phyloP scores from a whole-genome alignment of 2,888 invertebrate species.

The Opisthograptis luteolata region DNA sequence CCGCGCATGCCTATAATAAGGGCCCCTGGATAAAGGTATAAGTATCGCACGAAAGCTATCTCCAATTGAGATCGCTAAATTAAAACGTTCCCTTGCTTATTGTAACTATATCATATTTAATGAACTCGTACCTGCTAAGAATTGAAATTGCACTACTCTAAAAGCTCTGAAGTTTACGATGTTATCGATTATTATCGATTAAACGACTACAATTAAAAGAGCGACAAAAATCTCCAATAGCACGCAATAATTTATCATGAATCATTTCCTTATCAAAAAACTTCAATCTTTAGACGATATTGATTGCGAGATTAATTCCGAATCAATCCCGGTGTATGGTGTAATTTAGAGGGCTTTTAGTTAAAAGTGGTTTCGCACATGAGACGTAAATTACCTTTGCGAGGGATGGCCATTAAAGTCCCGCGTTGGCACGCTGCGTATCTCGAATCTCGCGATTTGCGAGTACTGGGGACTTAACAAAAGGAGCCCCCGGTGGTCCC shows the following conservation, averaged over 20 bases:
- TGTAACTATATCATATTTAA: slow-evolving; percentile 39
- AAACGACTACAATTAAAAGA: slow-evolving; percentile 11
- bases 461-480: slow-evolving; percentile 73
- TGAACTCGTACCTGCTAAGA: slow-evolving; percentile 13
- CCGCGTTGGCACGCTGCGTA: slow-evolving; percentile 76
- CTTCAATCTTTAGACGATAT: slow-evolving; percentile 54
- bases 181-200: no score
- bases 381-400: slow-evolving; percentile 80
- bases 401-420: slow-evolving; percentile 76
- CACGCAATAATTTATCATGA: slow-evolving; percentile 15
- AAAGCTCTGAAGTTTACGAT: no score
- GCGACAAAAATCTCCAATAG: slow-evolving; percentile 36
- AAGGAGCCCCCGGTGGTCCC: slow-evolving; percentile 78
- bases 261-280: slow-evolving; percentile 46
- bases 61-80: slow-evolving; percentile 73
- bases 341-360: slow-evolving; percentile 81
- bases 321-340: slow-evolving; percentile 77
- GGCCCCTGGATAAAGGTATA: slow-evolving; percentile 67
- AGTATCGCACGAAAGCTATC: slow-evolving; percentile 73
- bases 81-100: slow-evolving; percentile 76
- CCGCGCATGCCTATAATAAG: slow-evolving; percentile 72
- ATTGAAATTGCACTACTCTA: slow-evolving; percentile 9
- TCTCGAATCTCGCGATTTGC: slow-evolving; percentile 80
- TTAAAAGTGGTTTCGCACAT: slow-evolving; percentile 81
- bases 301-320: slow-evolving; percentile 72